phyloP scores from a whole-genome alignment of 1,140 invertebrate species.

The Platorchestia sp. region DNA sequence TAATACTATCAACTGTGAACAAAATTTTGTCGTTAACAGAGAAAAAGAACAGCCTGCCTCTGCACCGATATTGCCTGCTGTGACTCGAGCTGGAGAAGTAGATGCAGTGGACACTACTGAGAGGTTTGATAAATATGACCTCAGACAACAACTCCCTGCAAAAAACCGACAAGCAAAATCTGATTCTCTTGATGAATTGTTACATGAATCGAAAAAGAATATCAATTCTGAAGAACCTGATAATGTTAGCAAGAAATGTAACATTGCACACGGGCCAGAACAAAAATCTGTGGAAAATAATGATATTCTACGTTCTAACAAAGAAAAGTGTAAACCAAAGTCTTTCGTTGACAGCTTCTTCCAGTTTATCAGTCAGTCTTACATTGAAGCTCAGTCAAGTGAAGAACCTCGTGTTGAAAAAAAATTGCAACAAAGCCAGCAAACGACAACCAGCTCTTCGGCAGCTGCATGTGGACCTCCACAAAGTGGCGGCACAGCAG shows the following conservation, averaged over 20 bases:
- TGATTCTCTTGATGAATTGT: too few relatives aligned
- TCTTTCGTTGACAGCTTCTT: slow-evolving; percentile 27
- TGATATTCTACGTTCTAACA: not conserved
- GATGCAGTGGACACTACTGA: too few relatives aligned
- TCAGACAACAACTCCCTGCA: too few relatives aligned
- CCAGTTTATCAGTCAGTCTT: not conserved
- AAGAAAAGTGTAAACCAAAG: not conserved
- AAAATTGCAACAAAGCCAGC: not conserved
- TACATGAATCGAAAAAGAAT: too few relatives aligned
- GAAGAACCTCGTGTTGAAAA: not conserved
- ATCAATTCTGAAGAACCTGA: too few relatives aligned
- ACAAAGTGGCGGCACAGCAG: not conserved
- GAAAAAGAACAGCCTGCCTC: not conserved
- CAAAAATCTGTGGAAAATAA: not conserved
- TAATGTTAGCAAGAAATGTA: not conserved
- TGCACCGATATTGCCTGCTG: not conserved
- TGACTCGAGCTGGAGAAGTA: not conserved
- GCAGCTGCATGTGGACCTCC: not conserved
- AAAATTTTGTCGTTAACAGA: not conserved
- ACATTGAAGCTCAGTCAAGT: not conserved
- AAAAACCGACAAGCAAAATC: too few relatives aligned
- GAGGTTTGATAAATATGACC: too few relatives aligned
- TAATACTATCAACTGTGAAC: not conserved
- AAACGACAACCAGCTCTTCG: not conserved
- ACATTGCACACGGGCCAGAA: not conserved